Evolutionary conservation across 2,888 invertebrate genomes (phyloP), one percentile per base, ranked within the genome.

Genomic region (Lydus trimaculatus): DNA sequence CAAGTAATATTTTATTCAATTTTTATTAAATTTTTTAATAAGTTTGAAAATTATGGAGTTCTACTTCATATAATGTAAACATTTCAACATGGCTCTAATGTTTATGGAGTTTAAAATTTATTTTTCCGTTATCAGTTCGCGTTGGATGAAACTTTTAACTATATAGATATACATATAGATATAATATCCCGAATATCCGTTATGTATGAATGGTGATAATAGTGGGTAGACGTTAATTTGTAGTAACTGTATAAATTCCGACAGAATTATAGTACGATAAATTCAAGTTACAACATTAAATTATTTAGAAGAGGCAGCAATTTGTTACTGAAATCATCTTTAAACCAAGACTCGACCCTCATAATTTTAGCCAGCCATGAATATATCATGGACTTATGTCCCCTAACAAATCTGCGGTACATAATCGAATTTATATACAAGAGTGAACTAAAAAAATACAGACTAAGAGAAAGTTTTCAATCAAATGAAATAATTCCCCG

Each of bases 401-500:
- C 81, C 82, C 80, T 77, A 82, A 82, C 83, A 84, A 85, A 85
- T 84, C 85, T 85, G 85, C 85, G 85, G 85, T 84, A 81, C 80
- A 84, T 85, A 85, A 85, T 85, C 85, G 83, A 84, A 83, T 85
- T 85, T 85, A 83, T 84, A 83, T 84, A 83, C 82, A 82, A 81
- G 81, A 81, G 78, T 78, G 80, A 76, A 79, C 80, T 81, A 83
- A 84, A 84, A 82, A 83, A 84, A 82, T 81, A 78, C 82, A 79
- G 80, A 79, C 78, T 80, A 83, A 83, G 82, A 81, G 84, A 84
- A 84, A 84, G 84, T 87, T 87, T 87, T 87, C 89, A 90, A 90
- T 90, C 90, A 89, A 90, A 90, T 90, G 89, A 90, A 90, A 90
- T 90, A 90, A 90, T 90, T 90, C 90, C 90, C 90, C 90, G 81